phyloP scores from a whole-genome alignment of 2,797 vertebrate species.

The Vultur gryphus region DNA sequence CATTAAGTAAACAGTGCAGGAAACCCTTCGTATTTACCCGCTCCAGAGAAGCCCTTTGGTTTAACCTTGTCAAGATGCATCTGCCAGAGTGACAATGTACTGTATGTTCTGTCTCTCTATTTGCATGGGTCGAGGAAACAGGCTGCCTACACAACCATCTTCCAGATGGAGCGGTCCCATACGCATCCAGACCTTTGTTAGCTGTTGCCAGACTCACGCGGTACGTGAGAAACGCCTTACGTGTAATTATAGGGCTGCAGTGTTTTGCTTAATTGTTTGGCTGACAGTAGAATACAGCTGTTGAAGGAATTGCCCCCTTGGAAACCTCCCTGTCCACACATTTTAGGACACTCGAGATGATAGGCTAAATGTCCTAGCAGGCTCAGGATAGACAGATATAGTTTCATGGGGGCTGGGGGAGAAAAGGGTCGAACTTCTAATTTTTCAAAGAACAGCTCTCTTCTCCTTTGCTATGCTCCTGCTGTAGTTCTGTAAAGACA shows the following conservation, averaged over 20 bases:
- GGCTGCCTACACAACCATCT: not conserved
- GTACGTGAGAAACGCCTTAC: not conserved
- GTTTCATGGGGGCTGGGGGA: not conserved
- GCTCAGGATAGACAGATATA: not conserved
- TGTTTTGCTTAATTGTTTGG: not conserved
- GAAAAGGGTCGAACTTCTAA: not conserved
- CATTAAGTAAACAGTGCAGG: not conserved
- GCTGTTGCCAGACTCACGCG: not conserved
- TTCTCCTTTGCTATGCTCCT: not conserved
- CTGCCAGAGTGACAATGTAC: rapidly evolving
- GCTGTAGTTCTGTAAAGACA: not conserved
- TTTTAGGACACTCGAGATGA: not conserved
- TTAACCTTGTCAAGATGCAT: not conserved
- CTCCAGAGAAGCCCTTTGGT: not conserved
- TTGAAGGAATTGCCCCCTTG: not conserved
- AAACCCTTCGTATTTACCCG: not conserved
- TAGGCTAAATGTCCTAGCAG: not conserved
- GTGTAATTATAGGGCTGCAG: not conserved
- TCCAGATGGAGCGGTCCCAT: not conserved
- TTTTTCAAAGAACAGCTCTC: not conserved
- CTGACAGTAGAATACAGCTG: not conserved
- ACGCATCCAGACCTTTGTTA: not conserved
- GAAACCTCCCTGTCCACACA: not conserved
- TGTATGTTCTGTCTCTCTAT: not conserved
- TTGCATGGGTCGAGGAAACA: not conserved